Evolutionary conservation across 1,140 invertebrate species (phyloP), one percentile per base, ranked within the genome.

Genomic region (Plutomurus gul): DNA sequence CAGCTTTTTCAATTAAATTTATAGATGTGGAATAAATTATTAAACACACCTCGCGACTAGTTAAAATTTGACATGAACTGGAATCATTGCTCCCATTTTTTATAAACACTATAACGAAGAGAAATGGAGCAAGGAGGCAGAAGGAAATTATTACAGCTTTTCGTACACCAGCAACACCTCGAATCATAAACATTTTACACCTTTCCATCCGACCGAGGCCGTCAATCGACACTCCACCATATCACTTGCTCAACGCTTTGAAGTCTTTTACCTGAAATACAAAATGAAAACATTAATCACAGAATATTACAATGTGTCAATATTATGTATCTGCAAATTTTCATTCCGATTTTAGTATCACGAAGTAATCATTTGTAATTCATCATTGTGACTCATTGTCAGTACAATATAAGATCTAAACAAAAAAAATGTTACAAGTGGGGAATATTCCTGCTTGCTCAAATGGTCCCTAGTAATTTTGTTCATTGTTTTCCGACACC

Each of bases 31-130:
- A 27, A 18, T 16, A 65, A 77, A 40, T 22, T 6, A 16, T 27
- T 30, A 13, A 8, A 70, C 77, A 72, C 71, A 82, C 81, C 78
- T 82, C 81, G 16, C 75, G 81, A 82, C 81, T 82, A 80, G 77
- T 80, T 77, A 82, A 39, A 49, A 77, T 47, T 56, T 77, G 81
- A 75, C 77, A 79, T 18, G 77, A 72, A 56, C 74, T 70, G 5
- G 81, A 78, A 37, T 82, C 81, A n/a, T 40, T 33, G 27, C 39
- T 76, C 33, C 81, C 71, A 65, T 43, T 76, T n/a, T 78, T 70
- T 20, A 82, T 76, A 20, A 82, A 80, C 13, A 82, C 51, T 5
- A 82, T 22, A 33, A 82, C n/a, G 30, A 72, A 79, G 20, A 80
- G 46, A 43, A 75, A 79, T 27, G 81, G 81, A 65, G 51, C 51